phyloP scores from a whole-genome alignment of 2,888 invertebrate genomes.

The Lampropteryx suffumata region DNA sequence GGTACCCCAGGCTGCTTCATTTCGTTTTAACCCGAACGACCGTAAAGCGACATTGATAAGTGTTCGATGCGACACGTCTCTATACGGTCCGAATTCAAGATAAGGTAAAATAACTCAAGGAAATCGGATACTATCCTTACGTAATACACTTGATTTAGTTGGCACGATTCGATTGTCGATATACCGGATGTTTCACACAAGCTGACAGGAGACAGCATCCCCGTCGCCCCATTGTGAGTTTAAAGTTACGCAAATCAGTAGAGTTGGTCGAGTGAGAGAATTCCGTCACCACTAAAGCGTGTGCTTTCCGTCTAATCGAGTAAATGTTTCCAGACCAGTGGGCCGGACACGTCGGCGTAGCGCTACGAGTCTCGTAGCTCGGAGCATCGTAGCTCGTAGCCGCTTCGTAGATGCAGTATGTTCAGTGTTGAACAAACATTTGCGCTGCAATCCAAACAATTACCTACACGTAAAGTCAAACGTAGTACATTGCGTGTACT shows the following conservation, averaged over 20 bases:
- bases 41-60: constrained; percentile 68
- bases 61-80: constrained; percentile 63
- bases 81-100: constrained; percentile 56
- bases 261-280: constrained; percentile 54
- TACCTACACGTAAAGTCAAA: constrained; percentile 7
- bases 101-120: constrained; percentile 54
- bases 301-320: constrained; percentile 74
- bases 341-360: constrained; percentile 59
- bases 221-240: constrained; percentile 14
- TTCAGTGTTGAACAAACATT: constrained; percentile 61
- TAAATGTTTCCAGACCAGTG: constrained; percentile 73
- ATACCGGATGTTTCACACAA: constrained; percentile 24
- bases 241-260: constrained; percentile 47
- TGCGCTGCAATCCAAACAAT: constrained; percentile 48
- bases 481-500: constrained; percentile 20
- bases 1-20: constrained; percentile 54
- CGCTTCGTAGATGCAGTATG: constrained; percentile 47
- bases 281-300: constrained; percentile 68
- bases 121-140: constrained; percentile 43
- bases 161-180: constrained; percentile 27
- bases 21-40: constrained; percentile 62
- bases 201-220: constrained; percentile 23
- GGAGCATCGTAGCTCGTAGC: constrained; percentile 45
- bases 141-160: constrained; percentile 31
- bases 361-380: constrained; percentile 42